Base-by-base conservation (phyloP, 2,113 vertebrate species). In the Blennius ocellaris region DNA sequence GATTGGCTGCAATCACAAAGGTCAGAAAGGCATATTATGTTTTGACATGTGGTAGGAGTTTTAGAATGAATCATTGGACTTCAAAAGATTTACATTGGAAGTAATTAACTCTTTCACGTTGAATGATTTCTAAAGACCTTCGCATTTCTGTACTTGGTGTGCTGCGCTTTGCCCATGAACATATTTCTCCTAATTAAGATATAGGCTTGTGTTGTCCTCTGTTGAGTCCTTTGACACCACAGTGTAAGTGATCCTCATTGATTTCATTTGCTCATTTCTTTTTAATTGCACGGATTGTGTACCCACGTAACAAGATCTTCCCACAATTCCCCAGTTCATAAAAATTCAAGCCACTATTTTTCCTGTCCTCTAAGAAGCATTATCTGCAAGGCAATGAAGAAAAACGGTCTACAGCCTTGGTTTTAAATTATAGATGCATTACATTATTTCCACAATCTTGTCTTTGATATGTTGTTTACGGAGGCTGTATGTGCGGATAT, bases 211-310 rank as follows among this genome's bases (percentile, higher is more conserved):
- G 82, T 88, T 91, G 89, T 87, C 84, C 88, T 92, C 85, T 87
- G 81, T 75, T 91, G 83, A 89, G 89, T 83, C 81, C 89, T 90
- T 87, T 91, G 89, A 92, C 92, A 93, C 92, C 84, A 85, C 89
- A 77, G 61, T 90, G 92, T 87, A 93, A 94, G 87, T 47, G 82
- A 93, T 92, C 91, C 65, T 65, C 76, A 93, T 94, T 92, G 92
- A 93, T 93, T 93, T 90, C 85, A 92, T 92, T 89, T 89, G 85
- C 89, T 94, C 92, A 92, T 93, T 93, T 90, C 85, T 93, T 91
- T 94, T 92, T 93, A 93, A 94, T 93, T 91, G 85, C 87, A 74
- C 66, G 82, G 90, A 87, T 86, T 89, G 89, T 85, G 74, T 92
- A 84, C 81, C 76, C 69, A 47, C 89, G 93, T 90, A 92, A 94